Percentiles rank a stretch among this genome's conserved stretches.
These are phyloP conservation scores for Venustoraphidia nigricollis DNA, from an alignment of 2,888 invertebrate genomes.

Conservation along the genomic window DNA sequence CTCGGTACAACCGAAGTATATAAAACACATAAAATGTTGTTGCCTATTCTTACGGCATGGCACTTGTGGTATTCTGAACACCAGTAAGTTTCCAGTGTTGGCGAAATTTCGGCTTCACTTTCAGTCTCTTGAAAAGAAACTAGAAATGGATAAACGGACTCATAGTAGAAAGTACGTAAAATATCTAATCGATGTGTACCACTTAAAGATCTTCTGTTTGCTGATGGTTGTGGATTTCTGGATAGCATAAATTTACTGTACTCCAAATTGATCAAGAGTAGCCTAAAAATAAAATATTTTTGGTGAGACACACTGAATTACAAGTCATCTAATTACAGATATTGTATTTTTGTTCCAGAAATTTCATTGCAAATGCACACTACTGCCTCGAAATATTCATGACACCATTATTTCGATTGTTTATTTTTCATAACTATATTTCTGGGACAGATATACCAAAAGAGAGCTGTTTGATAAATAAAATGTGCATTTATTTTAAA, in stretches of 20 bases:
- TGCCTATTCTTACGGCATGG: slow-evolving; percentile 50
- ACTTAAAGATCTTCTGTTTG: slow-evolving; percentile 39
- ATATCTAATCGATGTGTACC: slow-evolving; percentile 56
- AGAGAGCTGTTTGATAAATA: no score
- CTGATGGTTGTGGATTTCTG: slow-evolving; percentile 41
- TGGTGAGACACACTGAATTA: no score
- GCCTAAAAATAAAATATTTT: slow-evolving; percentile 27
- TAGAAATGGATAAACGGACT: slow-evolving; percentile 39
- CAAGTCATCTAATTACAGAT: no score
- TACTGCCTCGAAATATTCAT: no score
- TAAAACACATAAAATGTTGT: slow-evolving; percentile 55
- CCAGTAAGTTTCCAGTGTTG: slow-evolving; percentile 53
- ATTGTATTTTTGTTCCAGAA: no score
- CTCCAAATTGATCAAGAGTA: slow-evolving; percentile 48
- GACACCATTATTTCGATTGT: no score
- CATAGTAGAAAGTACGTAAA: slow-evolving; percentile 58
- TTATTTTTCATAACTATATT: no score
- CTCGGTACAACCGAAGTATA: slow-evolving; percentile 60
- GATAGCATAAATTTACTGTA: slow-evolving; percentile 55
- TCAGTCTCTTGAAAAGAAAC: slow-evolving; percentile 11
- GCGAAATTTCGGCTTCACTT: slow-evolving; percentile 8
- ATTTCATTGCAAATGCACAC: no score
- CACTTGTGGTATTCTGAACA: slow-evolving; percentile 79
- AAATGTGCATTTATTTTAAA: no score
- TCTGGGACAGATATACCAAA: no score